Evolutionary conservation across 2,888 invertebrate species (phyloP).

Genomic region (Hemicrepidius hirtus): DNA sequence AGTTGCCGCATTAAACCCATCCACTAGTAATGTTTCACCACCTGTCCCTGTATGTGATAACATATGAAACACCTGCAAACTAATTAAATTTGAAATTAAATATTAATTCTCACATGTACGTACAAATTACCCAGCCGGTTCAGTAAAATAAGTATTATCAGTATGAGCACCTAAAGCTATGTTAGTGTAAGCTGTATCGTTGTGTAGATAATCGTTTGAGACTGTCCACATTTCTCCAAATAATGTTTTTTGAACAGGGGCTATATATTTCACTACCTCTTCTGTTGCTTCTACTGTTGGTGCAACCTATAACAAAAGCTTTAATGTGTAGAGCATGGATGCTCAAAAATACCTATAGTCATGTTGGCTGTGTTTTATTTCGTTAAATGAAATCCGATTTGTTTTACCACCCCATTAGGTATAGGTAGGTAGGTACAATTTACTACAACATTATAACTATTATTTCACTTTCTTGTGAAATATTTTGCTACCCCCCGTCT

Average conservation of each 20-base stretch:
- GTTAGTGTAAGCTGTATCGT: slow-evolving; percentile 85
- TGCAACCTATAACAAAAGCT: slow-evolving; percentile 70
- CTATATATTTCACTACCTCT: slow-evolving; percentile 74
- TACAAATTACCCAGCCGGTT: slow-evolving; percentile 79
- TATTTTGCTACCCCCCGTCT: too few relatives aligned
- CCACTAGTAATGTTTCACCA: slow-evolving; percentile 84
- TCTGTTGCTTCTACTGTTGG: slow-evolving; percentile 74
- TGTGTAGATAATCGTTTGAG: slow-evolving; percentile 75
- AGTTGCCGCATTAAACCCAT: slow-evolving; percentile 82
- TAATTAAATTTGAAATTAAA: not conserved
- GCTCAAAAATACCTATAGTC: too few relatives aligned
- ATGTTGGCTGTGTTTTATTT: too few relatives aligned
- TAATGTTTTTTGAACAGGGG: slow-evolving; percentile 80
- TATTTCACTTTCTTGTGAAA: too few relatives aligned
- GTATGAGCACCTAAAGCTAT: slow-evolving; percentile 82
- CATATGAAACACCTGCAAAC: slow-evolving; percentile 75
- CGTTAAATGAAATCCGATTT: too few relatives aligned
- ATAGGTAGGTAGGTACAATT: too few relatives aligned
- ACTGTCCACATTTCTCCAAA: slow-evolving; percentile 86
- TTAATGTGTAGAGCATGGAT: too few relatives aligned
- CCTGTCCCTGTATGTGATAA: slow-evolving; percentile 77
- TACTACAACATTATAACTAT: too few relatives aligned
- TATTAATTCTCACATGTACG: not conserved
- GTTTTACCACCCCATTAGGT: too few relatives aligned
- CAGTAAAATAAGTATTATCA: slow-evolving; percentile 86